phyloP scores from a whole-genome alignment of 1,140 invertebrate species.

The Nylanderia fulva region DNA sequence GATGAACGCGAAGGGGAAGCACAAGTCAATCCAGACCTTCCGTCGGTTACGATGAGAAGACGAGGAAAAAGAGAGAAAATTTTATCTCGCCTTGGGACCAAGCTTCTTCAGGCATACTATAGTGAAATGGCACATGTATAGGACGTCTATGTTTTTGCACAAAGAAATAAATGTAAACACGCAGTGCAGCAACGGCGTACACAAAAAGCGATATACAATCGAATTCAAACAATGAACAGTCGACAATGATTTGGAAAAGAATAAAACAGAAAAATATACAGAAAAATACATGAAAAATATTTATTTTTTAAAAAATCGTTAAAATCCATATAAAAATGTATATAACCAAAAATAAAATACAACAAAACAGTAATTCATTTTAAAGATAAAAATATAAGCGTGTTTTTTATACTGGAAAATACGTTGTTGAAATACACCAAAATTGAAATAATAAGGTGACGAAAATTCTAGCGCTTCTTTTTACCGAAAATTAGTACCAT shows the following conservation, averaged over 20 bases:
- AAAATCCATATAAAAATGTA: not conserved
- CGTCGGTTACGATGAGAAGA: not conserved
- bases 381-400: not conserved
- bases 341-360: not conserved
- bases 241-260: not conserved
- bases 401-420: no score
- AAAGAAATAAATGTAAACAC: not conserved
- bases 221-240: not conserved
- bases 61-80: slow-evolving; percentile 6
- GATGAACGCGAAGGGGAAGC: slow-evolving; percentile 58
- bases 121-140: slow-evolving; percentile 27
- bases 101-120: slow-evolving; percentile 11
- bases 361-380: not conserved
- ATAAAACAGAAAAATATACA: not conserved
- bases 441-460: not conserved
- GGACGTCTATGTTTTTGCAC: slow-evolving; percentile 16
- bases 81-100: slow-evolving; percentile 44
- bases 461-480: not conserved
- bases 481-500: not conserved
- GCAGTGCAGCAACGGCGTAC: not conserved
- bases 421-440: not conserved
- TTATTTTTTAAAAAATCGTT: not conserved
- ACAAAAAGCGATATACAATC: not conserved
- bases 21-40: slow-evolving; percentile 58
- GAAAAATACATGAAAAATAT: not conserved